Evolutionary conservation across 2,888 invertebrate species (phyloP).

Genomic region (Nomada flava): DNA sequence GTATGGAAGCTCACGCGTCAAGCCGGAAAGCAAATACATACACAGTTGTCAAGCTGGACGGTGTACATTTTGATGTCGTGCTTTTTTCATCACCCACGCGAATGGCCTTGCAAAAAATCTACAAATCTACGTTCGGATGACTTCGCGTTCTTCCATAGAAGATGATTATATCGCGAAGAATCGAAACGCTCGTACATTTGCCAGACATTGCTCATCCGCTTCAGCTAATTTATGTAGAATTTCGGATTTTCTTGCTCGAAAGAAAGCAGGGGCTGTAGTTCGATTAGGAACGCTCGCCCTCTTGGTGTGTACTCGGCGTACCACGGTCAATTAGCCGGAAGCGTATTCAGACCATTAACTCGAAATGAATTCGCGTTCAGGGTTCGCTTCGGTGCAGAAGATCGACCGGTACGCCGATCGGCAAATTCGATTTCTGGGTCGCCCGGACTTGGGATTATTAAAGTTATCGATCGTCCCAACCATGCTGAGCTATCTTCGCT

Average conservation of each 20-base stretch:
- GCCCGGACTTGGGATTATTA: slow-evolving; percentile 64
- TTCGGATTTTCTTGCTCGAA: slow-evolving; percentile 51
- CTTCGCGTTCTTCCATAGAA: background rate
- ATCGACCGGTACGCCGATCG: slow-evolving; percentile 64
- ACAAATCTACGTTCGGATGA: too few relatives aligned
- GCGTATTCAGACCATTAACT: slow-evolving; percentile 71
- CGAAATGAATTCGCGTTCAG: slow-evolving; percentile 74
- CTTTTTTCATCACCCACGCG: slow-evolving; percentile 21
- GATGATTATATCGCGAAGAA: background rate
- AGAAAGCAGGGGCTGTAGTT: slow-evolving; percentile 13
- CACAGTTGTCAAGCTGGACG: slow-evolving; percentile 20
- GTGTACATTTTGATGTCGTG: slow-evolving; percentile 22
- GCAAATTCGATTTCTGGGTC: slow-evolving; percentile 69
- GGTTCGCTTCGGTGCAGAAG: slow-evolving; percentile 37
- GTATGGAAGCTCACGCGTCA: slow-evolving; percentile 30
- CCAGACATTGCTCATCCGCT: too few relatives aligned
- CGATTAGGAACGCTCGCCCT: slow-evolving; percentile 21
- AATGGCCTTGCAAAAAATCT: slow-evolving; percentile 5
- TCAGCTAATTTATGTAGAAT: background rate
- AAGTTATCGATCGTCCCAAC: slow-evolving; percentile 61
- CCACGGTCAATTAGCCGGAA: slow-evolving; percentile 65
- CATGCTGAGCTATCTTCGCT: background rate
- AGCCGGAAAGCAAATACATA: slow-evolving; percentile 42
- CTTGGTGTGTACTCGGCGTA: slow-evolving; percentile 53
- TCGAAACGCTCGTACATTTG: too few relatives aligned